Evolutionary conservation across 2,888 invertebrate species (phyloP).

Genomic region (Prosopocoilus inquinatus): DNA sequence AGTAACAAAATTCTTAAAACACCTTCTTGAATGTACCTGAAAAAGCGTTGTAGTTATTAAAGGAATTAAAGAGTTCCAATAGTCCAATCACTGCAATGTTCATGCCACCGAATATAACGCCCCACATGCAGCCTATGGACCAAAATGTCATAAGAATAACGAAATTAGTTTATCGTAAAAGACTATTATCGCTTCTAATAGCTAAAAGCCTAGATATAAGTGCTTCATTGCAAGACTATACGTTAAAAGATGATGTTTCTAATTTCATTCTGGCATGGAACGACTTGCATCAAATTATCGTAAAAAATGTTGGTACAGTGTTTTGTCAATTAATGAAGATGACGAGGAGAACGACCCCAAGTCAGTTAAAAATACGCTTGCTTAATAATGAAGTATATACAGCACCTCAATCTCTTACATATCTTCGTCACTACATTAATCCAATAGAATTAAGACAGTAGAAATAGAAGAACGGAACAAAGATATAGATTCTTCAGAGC

Average conservation of each 20-base stretch:
- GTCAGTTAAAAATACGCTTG: too few species aligned
- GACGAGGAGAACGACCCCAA: too few species aligned
- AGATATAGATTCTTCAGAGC: too few species aligned
- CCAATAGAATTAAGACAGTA: too few species aligned
- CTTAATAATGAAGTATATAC: too few species aligned
- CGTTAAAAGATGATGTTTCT: background rate
- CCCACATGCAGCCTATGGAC: constrained; percentile 20
- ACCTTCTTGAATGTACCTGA: too few species aligned
- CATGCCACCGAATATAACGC: constrained; percentile 20
- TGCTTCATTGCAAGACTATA: too few species aligned
- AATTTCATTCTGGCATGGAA: constrained; percentile 1
- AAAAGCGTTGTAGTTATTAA: constrained; percentile 10
- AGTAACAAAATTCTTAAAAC: too few species aligned
- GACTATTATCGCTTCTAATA: constrained; percentile 7
- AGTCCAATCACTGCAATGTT: constrained; percentile 15
- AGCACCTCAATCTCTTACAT: too few species aligned
- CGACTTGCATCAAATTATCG: background rate
- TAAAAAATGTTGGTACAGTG: constrained; percentile 1
- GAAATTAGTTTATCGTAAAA: constrained; percentile 13
- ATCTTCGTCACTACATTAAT: too few species aligned
- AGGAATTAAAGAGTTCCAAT: constrained; percentile 11
- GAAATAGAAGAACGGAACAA: too few species aligned
- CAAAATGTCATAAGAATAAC: constrained; percentile 17
- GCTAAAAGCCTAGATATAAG: background rate
- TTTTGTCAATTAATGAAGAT: too few species aligned